Conservation (phyloP, 2,797 vertebrate genomes). For the Gymnodraco acuticeps region DNA sequence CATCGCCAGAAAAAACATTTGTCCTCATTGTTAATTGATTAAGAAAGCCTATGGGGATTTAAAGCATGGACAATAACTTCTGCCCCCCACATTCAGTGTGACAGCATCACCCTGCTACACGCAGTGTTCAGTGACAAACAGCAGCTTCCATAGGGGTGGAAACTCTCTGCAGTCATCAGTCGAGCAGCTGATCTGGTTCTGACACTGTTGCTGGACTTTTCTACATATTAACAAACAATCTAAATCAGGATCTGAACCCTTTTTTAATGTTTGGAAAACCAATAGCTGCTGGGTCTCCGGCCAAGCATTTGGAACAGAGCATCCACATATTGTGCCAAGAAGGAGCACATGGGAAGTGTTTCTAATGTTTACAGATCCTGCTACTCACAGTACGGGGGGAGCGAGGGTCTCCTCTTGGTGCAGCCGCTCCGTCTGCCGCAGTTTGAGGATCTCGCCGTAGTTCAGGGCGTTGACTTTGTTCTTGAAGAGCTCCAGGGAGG, state of each 20-base stretch:
- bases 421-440: constrained; percentile 94
- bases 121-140: constrained; percentile 55
- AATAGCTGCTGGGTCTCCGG: too few species aligned
- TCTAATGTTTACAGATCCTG: background rate
- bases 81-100: background rate
- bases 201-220: background rate
- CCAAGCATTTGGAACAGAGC: background rate
- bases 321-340: too few species aligned
- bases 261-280: background rate
- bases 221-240: background rate
- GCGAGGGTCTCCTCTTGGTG: constrained; percentile 96
- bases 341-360: background rate
- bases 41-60: too few species aligned
- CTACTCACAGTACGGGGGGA: constrained; percentile 88
- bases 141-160: constrained; percentile 43
- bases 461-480: constrained; percentile 93
- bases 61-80: too few species aligned
- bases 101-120: constrained; percentile 10
- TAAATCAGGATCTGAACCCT: background rate
- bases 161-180: background rate
- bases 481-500: constrained; percentile 95
- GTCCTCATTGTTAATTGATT: too few species aligned
- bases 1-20: too few species aligned
- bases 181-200: background rate
- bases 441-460: constrained; percentile 96